Evolutionary conservation across 2,797 vertebrate species (phyloP).

Genomic region (Columba guinea): DNA sequence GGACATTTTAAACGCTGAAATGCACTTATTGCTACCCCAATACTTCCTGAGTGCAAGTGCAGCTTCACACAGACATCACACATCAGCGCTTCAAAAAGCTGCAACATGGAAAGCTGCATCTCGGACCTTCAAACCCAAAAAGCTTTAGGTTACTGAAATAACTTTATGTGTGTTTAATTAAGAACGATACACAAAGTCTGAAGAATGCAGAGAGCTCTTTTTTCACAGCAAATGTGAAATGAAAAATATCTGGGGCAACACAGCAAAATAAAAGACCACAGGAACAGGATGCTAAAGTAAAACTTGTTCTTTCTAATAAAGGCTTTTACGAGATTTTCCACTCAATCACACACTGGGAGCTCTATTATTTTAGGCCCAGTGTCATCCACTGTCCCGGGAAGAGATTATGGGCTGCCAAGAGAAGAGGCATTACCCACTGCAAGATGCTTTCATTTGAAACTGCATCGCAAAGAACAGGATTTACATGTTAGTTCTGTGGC

Average conservation of each 20-base stretch:
- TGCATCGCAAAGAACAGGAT: slow-evolving; percentile 20
- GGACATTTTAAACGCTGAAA: neutral
- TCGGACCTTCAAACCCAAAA: neutral
- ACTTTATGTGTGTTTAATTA: neutral
- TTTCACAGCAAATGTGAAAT: neutral
- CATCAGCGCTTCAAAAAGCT: neutral
- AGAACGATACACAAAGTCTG: neutral
- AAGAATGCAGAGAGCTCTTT: neutral
- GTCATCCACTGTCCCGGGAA: neutral
- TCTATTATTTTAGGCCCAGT: neutral
- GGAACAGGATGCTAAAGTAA: neutral
- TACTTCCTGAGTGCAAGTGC: neutral
- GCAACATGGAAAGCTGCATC: neutral
- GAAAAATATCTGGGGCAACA: neutral
- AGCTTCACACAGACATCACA: neutral
- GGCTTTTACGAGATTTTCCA: neutral
- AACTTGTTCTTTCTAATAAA: neutral
- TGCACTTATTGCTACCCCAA: neutral
- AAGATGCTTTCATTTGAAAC: neutral
- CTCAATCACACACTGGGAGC: neutral
- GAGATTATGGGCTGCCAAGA: neutral
- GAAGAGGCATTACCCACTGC: neutral
- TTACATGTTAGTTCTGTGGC: neutral
- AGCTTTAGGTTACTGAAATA: neutral
- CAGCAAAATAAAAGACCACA: neutral